These are phyloP conservation scores for Sminthopsis crassicaudata DNA, from an alignment of 2,113 vertebrate species.

Conservation along the genomic window DNA sequence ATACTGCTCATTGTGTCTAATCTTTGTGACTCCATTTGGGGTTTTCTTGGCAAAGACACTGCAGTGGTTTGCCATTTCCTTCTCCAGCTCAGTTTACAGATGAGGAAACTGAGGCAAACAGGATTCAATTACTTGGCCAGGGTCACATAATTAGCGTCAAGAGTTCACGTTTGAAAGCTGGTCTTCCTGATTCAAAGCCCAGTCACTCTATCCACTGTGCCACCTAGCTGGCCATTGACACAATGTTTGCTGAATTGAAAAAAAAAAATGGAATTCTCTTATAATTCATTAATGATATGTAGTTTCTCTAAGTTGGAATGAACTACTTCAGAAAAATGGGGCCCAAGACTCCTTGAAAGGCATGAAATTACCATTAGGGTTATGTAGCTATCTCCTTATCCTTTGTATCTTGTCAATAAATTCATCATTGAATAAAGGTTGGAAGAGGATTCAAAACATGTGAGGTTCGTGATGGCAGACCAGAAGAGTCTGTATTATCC, in stretches of 20 bases:
- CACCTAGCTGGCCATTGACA: not conserved
- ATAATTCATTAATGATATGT: not conserved
- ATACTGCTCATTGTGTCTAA: no score
- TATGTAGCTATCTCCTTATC: not conserved
- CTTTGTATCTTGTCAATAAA: not conserved
- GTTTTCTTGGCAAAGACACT: no score
- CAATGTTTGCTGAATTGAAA: not conserved
- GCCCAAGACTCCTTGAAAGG: not conserved
- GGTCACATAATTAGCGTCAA: no score
- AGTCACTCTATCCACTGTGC: no score
- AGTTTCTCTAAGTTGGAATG: not conserved
- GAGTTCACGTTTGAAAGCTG: no score
- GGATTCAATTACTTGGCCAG: no score
- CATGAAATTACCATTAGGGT: not conserved
- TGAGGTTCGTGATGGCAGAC: not conserved
- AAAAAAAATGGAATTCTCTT: not conserved
- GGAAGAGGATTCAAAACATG: not conserved
- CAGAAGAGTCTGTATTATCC: not conserved
- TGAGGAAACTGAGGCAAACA: no score
- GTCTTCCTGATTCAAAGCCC: no score
- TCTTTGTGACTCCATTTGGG: no score
- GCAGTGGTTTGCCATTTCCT: no score
- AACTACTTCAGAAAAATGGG: not conserved
- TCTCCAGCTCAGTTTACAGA: no score
- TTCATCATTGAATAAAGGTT: not conserved